Base-by-base conservation (phyloP, 2,888 invertebrate genomes). In the Lottia gigantea region DNA sequence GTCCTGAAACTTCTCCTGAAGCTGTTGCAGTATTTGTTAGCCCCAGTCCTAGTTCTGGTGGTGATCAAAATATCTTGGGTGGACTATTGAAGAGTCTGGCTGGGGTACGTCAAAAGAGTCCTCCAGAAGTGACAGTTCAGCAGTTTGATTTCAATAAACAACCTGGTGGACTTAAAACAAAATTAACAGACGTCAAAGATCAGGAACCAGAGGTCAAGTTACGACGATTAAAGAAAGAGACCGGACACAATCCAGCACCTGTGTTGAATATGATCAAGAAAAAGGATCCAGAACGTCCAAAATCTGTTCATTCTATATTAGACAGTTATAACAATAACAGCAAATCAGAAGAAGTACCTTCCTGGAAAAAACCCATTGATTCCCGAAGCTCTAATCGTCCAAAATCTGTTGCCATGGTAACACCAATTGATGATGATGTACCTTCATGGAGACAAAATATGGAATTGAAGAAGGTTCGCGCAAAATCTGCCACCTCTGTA, bases 61-160 rank as follows among this genome's bases (percentile, higher is more conserved):
- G 26, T 46, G 72, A 77, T 46, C 67, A 75, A 65, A 67, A 76
- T 70, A 77, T 83, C 19, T 71, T 81, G 31, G 79, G 80, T 62
- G 83, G 82, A 12, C 64, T 83, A 8, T 70, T 83, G 25, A 79
- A 80, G 74, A 80, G 78, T 72, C 72, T 83, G 69, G 81, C 82
- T 19, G 75, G 73, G 74, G 76, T 83, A 16, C 72, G 83, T 26
- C 67, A 70, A 46, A 64, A 45, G 45, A 55, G 55, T 11, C 55
- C 55, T 23, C 19, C 55, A 23, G 55, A 55, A 19, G 31, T n/a
- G 16, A 62, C n/a, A 46, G 15, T 16, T 14, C 19, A 64, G 16
- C 49, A 68, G 25, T 25, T 31, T 62, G 62, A 49, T 25, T 0
- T 23, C 16, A 47, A 47, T 26, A 64, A 47, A 68, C 26, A 25